A percentile compares a stretch with the other conserved stretches of the same genome.
Evolutionary conservation across 2,888 invertebrate species (phyloP).

Genomic region (Cantharis lateralis): DNA sequence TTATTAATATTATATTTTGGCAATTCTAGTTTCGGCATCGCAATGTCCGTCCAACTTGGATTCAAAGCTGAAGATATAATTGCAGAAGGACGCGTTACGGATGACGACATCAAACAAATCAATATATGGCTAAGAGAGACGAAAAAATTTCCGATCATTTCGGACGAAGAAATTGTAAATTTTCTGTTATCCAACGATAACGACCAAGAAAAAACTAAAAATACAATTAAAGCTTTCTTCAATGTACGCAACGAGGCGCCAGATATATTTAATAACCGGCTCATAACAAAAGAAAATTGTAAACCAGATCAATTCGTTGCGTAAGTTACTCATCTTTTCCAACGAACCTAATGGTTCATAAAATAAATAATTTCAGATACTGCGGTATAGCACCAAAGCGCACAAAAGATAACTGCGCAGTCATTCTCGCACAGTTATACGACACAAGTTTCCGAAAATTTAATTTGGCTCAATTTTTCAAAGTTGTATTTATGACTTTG

Average conservation of each 20-base stretch:
- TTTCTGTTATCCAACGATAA: slow-evolving; percentile 64
- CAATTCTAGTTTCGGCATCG: background rate
- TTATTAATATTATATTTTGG: too few species aligned
- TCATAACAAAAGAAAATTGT: slow-evolving; percentile 52
- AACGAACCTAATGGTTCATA: too few species aligned
- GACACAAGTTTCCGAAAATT: slow-evolving; percentile 64
- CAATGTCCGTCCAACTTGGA: background rate
- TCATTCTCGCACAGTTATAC: slow-evolving; percentile 65
- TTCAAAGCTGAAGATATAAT: slow-evolving; percentile 6
- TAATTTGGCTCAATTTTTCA: slow-evolving; percentile 63
- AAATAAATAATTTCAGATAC: too few species aligned
- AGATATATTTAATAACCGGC: slow-evolving; percentile 66
- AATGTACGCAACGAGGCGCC: slow-evolving; percentile 62
- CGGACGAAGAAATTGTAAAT: slow-evolving; percentile 66
- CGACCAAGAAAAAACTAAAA: slow-evolving; percentile 62
- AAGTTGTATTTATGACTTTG: slow-evolving; percentile 52
- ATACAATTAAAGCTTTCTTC: slow-evolving; percentile 69
- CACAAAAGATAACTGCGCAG: slow-evolving; percentile 63
- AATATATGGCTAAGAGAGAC: slow-evolving; percentile 40
- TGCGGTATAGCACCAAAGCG: slow-evolving; percentile 61
- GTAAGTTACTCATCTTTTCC: slow-evolving; percentile 63
- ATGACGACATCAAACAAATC: background rate
- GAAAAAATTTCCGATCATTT: slow-evolving; percentile 44
- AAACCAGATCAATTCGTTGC: slow-evolving; percentile 57
- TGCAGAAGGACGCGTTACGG: background rate